Percentiles rank a stretch among this genome's conserved stretches.
Evolutionary conservation across 2,888 invertebrate species (phyloP).

Genomic region (Piscicola geometra): DNA sequence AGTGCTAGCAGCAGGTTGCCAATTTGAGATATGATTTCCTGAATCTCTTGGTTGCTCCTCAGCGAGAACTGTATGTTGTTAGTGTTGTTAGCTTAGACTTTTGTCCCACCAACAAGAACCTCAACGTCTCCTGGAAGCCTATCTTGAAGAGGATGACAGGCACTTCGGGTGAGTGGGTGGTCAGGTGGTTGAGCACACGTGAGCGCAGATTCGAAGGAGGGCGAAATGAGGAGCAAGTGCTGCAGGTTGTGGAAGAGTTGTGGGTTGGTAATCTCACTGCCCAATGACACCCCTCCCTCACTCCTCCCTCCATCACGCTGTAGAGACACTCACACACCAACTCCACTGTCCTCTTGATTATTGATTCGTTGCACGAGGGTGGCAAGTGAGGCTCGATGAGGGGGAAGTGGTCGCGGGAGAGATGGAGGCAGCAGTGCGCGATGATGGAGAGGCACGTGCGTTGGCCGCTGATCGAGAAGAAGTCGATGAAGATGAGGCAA

Average conservation of each 20-base stretch:
- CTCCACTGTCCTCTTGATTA: conserved; percentile 84
- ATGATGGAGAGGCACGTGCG: conserved; percentile 90
- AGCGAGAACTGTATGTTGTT: too few species aligned
- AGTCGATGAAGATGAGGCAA: conserved; percentile 91
- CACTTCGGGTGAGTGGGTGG: conserved; percentile 85
- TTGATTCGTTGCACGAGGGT: conserved; percentile 69
- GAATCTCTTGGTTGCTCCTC: too few species aligned
- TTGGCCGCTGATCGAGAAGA: conserved; percentile 98
- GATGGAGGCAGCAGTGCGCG: conserved; percentile 92
- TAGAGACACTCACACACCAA: conserved; percentile 96
- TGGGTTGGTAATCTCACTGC: conserved; percentile 85
- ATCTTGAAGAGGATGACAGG: conserved; percentile 85
- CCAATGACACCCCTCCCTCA: conserved; percentile 75
- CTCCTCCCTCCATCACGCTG: conserved; percentile 89
- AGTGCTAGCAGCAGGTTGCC: neutral
- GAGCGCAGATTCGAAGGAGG: conserved; percentile 83
- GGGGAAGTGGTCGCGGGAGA: conserved; percentile 87
- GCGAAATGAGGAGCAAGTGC: conserved; percentile 84
- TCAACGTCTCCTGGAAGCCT: conserved; percentile 38
- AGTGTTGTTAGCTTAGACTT: too few species aligned
- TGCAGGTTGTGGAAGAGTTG: conserved; percentile 84
- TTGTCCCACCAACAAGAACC: neutral
- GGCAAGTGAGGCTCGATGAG: conserved; percentile 82
- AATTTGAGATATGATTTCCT: too few species aligned
- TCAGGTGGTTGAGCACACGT: conserved; percentile 97